Evolutionary conservation across 2,888 invertebrate species (phyloP).

Genomic region (Branchipolynoe longqiensis): DNA sequence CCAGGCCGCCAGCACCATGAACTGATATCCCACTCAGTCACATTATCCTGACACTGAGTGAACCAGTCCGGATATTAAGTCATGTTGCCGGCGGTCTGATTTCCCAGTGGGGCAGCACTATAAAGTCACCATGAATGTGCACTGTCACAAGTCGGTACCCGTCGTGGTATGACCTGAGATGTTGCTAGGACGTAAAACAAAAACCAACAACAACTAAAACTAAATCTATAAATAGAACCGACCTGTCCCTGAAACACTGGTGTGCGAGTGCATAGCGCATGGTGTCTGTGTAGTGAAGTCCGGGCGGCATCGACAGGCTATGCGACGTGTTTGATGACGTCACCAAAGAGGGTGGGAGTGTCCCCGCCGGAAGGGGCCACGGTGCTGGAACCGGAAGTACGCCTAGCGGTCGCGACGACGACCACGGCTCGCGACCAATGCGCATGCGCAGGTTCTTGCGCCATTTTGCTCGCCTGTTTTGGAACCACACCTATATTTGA

Average conservation of each 20-base stretch:
- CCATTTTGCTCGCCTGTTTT: conserved; percentile 58
- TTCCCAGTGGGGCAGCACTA: too few relatives aligned
- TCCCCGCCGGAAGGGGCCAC: conserved; percentile 46
- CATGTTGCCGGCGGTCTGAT: too few relatives aligned
- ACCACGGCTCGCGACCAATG: conserved; percentile 63
- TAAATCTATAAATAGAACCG: neutral
- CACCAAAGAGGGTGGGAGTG: conserved; percentile 27
- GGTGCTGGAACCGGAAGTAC: conserved; percentile 59
- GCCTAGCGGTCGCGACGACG: conserved; percentile 55
- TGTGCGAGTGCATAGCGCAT: conserved; percentile 59
- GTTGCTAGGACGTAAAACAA: too few relatives aligned
- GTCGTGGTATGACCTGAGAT: too few relatives aligned
- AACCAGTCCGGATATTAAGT: too few relatives aligned
- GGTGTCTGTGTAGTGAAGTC: conserved; percentile 54
- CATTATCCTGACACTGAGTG: too few relatives aligned
- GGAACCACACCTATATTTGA: conserved; percentile 58
- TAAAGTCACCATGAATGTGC: too few relatives aligned
- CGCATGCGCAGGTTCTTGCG: conserved; percentile 62
- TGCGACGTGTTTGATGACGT: conserved; percentile 18
- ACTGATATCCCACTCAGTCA: too few relatives aligned
- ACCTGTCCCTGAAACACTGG: conserved; percentile 54
- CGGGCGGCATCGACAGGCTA: neutral
- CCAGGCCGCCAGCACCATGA: too few relatives aligned
- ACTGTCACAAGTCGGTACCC: too few relatives aligned
- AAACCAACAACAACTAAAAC: neutral